Evolutionary conservation across 2,888 invertebrate genomes (phyloP), one percentile per base, ranked within the genome.

Genomic region (Drosophila macrothrix): DNA sequence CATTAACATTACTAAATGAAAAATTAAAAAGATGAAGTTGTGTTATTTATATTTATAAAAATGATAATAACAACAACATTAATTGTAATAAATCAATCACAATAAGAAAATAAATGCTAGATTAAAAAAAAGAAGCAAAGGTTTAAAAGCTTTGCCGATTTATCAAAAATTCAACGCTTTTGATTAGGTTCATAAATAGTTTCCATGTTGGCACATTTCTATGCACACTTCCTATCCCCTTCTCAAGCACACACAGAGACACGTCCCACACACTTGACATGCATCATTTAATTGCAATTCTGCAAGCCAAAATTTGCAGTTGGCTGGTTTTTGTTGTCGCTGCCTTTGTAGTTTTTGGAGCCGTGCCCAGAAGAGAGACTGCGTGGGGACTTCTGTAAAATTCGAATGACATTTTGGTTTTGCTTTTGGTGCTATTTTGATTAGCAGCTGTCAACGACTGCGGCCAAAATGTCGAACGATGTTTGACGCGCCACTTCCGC

Each of bases 371-470:
- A 28, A 61, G 31, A n/a, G n/a, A 19, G 39, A n/a, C n/a, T 43
- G 64, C 46, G 65, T 29, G 73, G 68, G 53, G 52, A 41, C 66
- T 60, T 55, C 55, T 46, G 61, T 39, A 52, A 62, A 75, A 71
- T 67, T 67, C 4, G 55, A 67, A 54, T 66, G 52, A 9, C 54
- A 54, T 63, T 77, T 73, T 14, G 43, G n/a, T 16, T 50, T 37
- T 25, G 60, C 58, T 35, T 63, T 71, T 72, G 72, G 71, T 71
- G 77, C 62, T 70, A 78, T 64, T 86, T 84, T 86, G 86, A 85
- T 82, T 82, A 76, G 82, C 80, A 73, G 80, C 84, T 82, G 87
- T 86, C 85, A 76, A 55, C 82, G 71, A n/a, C 10, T 22, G 58
- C 54, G 50, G 28, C 50, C 65, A 50, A 76, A 70, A 73, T 58